phyloP scores from a whole-genome alignment of 2,113 vertebrate species.

The Scomber scombrus region DNA sequence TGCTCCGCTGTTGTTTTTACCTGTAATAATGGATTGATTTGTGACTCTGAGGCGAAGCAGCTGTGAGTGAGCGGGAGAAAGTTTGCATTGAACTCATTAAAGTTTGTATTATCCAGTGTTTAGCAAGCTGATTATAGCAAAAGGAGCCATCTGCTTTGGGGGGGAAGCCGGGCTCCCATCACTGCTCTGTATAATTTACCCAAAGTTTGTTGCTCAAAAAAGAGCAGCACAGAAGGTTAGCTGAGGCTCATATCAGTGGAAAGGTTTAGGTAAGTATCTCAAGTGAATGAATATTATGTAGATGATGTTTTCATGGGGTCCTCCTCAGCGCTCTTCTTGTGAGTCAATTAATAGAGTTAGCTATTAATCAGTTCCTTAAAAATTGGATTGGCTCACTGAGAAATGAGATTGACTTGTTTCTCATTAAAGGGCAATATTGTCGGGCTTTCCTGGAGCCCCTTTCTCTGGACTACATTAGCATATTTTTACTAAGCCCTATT shows the following conservation, averaged over 20 bases:
- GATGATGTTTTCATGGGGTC: slow-evolving; percentile 65
- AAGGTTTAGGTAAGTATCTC: slow-evolving; percentile 63
- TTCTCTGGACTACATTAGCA: slow-evolving; percentile 12
- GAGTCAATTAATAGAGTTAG: slow-evolving; percentile 71
- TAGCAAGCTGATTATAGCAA: slow-evolving; percentile 78
- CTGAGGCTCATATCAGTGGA: slow-evolving; percentile 52
- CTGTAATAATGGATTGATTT: slow-evolving; percentile 81
- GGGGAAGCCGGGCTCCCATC: slow-evolving; percentile 72
- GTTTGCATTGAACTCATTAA: slow-evolving; percentile 85
- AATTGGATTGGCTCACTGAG: slow-evolving; percentile 68
- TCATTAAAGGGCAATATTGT: slow-evolving; percentile 62
- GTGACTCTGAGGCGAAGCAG: slow-evolving; percentile 72
- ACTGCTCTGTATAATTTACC: slow-evolving; percentile 78
- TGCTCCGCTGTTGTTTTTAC: slow-evolving; percentile 78
- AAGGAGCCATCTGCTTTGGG: slow-evolving; percentile 85
- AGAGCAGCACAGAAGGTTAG: slow-evolving; percentile 42
- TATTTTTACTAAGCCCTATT: slow-evolving; percentile 22
- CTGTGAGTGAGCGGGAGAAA: slow-evolving; percentile 71
- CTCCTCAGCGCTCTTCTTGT: slow-evolving; percentile 40
- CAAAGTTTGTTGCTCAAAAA: slow-evolving; percentile 80
- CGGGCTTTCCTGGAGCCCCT: slow-evolving; percentile 14
- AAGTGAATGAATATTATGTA: slow-evolving; percentile 65
- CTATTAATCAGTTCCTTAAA: slow-evolving; percentile 73
- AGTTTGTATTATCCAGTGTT: slow-evolving; percentile 84
- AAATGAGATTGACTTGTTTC: slow-evolving; percentile 72